Evolutionary conservation across 2,888 invertebrate genomes (phyloP).

Genomic region (Acronicta leporina): DNA sequence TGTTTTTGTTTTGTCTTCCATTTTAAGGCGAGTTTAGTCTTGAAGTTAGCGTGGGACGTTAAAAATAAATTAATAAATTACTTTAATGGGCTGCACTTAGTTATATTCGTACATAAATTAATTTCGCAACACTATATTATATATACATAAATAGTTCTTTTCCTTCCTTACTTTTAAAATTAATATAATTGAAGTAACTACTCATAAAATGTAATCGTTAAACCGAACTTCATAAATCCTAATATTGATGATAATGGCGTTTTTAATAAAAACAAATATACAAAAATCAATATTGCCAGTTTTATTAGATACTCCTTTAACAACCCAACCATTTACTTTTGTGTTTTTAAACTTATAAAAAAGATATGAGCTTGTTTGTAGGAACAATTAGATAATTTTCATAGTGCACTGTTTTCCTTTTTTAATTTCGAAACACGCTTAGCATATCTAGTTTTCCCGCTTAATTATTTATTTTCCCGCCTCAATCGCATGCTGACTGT

Average conservation of each 20-base stretch:
- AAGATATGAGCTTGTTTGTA: conserved; percentile 53
- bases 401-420: conserved; percentile 63
- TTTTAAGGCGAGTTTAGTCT: conserved; percentile 45
- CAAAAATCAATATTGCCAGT: conserved; percentile 80
- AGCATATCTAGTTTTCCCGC: conserved; percentile 67
- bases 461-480: conserved; percentile 67
- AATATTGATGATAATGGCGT: conserved; percentile 89
- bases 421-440: conserved; percentile 69
- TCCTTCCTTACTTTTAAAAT: conserved; percentile 82
- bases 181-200: conserved; percentile 85
- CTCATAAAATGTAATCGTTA: conserved; percentile 89
- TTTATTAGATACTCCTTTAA: conserved; percentile 73
- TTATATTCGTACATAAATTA: conserved; percentile 61
- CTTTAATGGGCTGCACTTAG: conserved; percentile 73
- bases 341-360: conserved; percentile 32
- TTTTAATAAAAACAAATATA: conserved; percentile 89
- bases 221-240: conserved; percentile 89
- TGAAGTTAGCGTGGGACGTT: conserved; percentile 56
- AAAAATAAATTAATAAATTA: conserved; percentile 50
- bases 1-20: conserved; percentile 58
- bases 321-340: conserved; percentile 40
- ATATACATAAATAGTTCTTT: conserved; percentile 78
- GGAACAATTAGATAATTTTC: conserved; percentile 52
- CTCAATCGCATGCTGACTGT: conserved; percentile 80
- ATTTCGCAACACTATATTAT: conserved; percentile 68